Base-by-base conservation (phyloP, 2,888 invertebrate genomes). In the Hypercompe scribonia region DNA sequence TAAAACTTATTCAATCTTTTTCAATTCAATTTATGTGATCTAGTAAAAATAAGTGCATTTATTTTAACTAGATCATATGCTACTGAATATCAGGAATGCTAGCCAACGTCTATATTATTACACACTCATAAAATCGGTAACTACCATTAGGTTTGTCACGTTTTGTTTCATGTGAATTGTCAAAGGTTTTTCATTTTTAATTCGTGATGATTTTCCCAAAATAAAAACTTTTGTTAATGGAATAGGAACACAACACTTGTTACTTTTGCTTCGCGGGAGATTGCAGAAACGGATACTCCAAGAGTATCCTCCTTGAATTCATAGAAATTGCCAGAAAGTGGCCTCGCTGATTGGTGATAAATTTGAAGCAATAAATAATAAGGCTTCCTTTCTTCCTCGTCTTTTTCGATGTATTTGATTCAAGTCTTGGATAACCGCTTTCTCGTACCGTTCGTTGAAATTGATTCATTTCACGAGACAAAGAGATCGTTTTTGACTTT, bases 11-110 rank as follows among this genome's bases (percentile, higher is more conserved):
- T 65, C 73, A 64, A 39, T 75, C 78, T 75, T 75, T 76, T 82
- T 81, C 71, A 73, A 74, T 77, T 50, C 42, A 67, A 76, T 81
- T 86, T 84, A 85, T 83, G 85, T 85, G 86, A 87, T 86, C 76
- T 79, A 65, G 73, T 83, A 76, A 75, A 79, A 85, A 84, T 84
- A 82, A 79, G 79, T 78, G 64, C 50, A 46, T 70, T 80, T 80
- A 77, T 78, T 78, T 66, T 77, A 76, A 65, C 70, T 71, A 72
- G 77, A 77, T 78, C 77, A 76, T 64, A 71, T 70, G 71, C 76
- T 77, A 78, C 66, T 74, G 68, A 77, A 79, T 77, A 76, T 77
- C 78, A 78, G 80, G 75, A 76, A 68, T 70, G 75, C 73, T 79
- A 81, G 76, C 73, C 79, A 79, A 80, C 79, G 68, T 75, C 78